Conservation (phyloP, 2,888 invertebrate genomes). For the Agonopterix subpropinquella region DNA sequence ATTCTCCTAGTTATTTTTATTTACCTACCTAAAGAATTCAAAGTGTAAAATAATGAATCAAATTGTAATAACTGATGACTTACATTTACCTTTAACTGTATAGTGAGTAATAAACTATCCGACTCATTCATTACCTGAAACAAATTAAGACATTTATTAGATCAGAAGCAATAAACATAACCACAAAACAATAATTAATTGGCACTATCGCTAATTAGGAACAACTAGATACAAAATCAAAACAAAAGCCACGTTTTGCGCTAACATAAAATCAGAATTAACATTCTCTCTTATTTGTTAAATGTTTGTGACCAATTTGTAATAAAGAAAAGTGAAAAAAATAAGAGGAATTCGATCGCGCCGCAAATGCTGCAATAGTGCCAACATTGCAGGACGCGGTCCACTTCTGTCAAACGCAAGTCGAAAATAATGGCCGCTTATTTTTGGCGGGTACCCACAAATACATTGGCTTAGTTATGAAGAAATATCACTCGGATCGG, state of each 20-base stretch:
- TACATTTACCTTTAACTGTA: too few relatives aligned
- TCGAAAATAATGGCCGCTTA: constrained; percentile 59
- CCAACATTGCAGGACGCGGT: constrained; percentile 27
- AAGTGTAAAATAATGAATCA: too few relatives aligned
- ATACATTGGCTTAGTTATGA: constrained; percentile 45
- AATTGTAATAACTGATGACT: too few relatives aligned
- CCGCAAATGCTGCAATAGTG: not conserved
- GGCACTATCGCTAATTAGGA: too few relatives aligned
- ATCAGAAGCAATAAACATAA: too few relatives aligned
- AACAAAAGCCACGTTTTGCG: not conserved
- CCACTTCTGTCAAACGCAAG: constrained; percentile 62
- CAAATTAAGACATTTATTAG: too few relatives aligned
- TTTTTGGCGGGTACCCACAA: constrained; percentile 60
- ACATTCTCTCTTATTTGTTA: not conserved
- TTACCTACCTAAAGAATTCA: too few relatives aligned
- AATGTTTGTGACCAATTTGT: constrained; percentile 10
- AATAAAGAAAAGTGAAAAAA: constrained; percentile 8
- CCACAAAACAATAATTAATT: not conserved
- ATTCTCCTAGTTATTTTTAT: too few relatives aligned
- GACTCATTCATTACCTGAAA: too few relatives aligned
- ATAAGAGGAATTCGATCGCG: constrained; percentile 14
- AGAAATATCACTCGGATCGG: constrained; percentile 32
- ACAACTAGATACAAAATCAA: not conserved
- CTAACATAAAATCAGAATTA: too few relatives aligned
- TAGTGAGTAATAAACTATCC: too few relatives aligned